A percentile compares a stretch with the other conserved stretches of the same genome.
These are phyloP conservation scores for Trinectes maculatus DNA, from an alignment of 2,113 vertebrate species.

Conservation along the genomic window DNA sequence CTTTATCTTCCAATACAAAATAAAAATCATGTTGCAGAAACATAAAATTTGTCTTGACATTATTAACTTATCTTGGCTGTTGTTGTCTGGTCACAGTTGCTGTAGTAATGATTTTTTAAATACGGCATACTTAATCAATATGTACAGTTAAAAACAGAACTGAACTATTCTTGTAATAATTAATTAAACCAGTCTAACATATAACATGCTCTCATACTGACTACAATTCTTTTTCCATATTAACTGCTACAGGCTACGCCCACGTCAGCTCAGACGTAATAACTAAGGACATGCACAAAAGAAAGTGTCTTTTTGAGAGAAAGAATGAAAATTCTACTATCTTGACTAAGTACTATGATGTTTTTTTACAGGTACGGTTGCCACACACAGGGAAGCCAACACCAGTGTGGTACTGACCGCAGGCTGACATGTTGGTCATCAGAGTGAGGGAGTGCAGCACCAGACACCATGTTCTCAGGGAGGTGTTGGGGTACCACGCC, in stretches of 20 bases:
- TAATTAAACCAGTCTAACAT: background rate
- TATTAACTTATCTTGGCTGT: background rate
- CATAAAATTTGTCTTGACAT: background rate
- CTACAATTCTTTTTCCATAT: background rate
- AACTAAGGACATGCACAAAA: background rate
- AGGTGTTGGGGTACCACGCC: conserved; percentile 97
- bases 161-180: background rate
- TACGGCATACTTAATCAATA: no score
- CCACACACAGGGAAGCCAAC: background rate
- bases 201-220: background rate
- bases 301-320: background rate
- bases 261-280: background rate
- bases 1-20: background rate
- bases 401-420: conserved; percentile 83
- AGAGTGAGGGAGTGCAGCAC: conserved; percentile 97
- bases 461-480: conserved; percentile 96
- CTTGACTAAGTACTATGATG: background rate
- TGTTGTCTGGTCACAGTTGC: background rate
- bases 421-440: conserved; percentile 97
- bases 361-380: background rate
- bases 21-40: background rate
- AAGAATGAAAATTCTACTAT: no score
- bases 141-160: background rate
- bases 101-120: background rate
- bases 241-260: no score